Conservation (phyloP, 2,797 vertebrate genomes). For the Microctenopoma lineatum region DNA sequence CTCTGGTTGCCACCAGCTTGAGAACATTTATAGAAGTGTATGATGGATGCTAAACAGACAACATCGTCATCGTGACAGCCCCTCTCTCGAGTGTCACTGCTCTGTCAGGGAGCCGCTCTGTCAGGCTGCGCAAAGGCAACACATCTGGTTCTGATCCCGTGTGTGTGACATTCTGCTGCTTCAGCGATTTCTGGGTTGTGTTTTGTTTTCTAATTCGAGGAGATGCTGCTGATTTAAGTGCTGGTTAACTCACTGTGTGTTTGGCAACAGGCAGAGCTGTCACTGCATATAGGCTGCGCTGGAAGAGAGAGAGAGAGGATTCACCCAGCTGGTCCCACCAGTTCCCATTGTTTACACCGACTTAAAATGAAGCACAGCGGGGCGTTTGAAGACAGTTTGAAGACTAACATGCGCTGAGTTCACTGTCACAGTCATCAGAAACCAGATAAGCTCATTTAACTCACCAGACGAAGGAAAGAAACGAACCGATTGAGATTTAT, state of each 20-base stretch:
- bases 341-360: conserved; percentile 22
- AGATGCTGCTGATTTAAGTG: conserved; percentile 72
- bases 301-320: conserved; percentile 14
- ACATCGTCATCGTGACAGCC: conserved; percentile 30
- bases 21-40: conserved; percentile 57
- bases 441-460: too few species aligned
- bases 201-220: conserved; percentile 72
- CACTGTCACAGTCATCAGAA: too few species aligned
- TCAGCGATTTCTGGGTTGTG: conserved; percentile 68
- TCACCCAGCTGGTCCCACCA: conserved; percentile 34
- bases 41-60: conserved; percentile 71
- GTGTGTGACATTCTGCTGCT: conserved; percentile 66
- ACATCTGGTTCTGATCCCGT: conserved; percentile 69
- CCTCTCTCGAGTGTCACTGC: conserved; percentile 40
- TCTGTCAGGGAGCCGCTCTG: conserved; percentile 41
- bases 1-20: conserved; percentile 56
- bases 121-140: conserved; percentile 47
- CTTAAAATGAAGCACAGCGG: conserved; percentile 4
- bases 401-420: too few species aligned
- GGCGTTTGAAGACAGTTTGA: too few species aligned
- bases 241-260: conserved; percentile 50
- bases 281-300: background rate
- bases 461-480: background rate
- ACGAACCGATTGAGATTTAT: background rate
- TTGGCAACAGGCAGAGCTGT: conserved; percentile 40